phyloP scores from a whole-genome alignment of 2,113 vertebrate genomes.

The Gnathonemus longibarbis region DNA sequence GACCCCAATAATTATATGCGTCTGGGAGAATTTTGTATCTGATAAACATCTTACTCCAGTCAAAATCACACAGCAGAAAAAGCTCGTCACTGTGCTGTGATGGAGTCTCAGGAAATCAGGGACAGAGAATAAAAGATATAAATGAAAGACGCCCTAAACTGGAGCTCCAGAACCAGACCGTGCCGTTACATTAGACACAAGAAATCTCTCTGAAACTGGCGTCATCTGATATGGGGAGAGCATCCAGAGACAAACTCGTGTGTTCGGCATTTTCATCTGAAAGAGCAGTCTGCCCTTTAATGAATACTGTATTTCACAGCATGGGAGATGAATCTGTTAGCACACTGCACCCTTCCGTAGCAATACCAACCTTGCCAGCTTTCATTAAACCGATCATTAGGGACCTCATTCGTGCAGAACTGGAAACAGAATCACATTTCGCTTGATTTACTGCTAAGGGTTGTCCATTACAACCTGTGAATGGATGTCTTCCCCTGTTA shows the following conservation, averaged over 20 bases:
- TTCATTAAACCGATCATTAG: conserved; percentile 25
- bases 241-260: conserved; percentile 20
- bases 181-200: conserved; percentile 13
- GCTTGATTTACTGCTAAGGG: conserved; percentile 14
- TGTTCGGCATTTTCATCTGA: conserved; percentile 28
- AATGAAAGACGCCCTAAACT: conserved; percentile 8
- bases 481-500: neutral
- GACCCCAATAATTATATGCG: neutral
- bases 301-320: conserved; percentile 34
- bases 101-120: conserved; percentile 1
- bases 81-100: neutral
- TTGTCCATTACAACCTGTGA: neutral
- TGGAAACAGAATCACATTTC: conserved; percentile 19
- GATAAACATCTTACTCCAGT: neutral
- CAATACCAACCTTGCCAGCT: conserved; percentile 1
- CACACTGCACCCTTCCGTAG: neutral
- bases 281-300: conserved; percentile 30
- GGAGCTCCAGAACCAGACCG: neutral
- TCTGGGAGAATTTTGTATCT: neutral
- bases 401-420: conserved; percentile 6
- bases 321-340: conserved; percentile 4
- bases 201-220: conserved; percentile 6
- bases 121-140: neutral
- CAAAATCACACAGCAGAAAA: neutral
- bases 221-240: neutral